Evolutionary conservation across 2,888 invertebrate genomes (phyloP), one percentile per base, ranked within the genome.

Genomic region (Agrotis ipsilon): DNA sequence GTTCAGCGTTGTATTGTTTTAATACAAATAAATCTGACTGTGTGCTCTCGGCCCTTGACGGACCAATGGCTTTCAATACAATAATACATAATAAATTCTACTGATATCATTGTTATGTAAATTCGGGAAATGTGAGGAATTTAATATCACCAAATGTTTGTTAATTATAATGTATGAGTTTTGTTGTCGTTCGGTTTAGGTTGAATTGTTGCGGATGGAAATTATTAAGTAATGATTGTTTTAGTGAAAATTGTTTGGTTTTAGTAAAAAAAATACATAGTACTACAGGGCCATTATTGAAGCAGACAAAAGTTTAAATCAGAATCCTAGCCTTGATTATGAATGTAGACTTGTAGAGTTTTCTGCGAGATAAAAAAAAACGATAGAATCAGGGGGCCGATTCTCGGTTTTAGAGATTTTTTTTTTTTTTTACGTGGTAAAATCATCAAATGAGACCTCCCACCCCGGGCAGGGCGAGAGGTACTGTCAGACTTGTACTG

Each of bases 1-100:
- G 86, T 84, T 67, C 75, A 32, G 61, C 43, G 55, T 61, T 72
- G 84, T 84, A 82, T 84, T 84, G 86, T 84, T 86, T 82, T 77
- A 78, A 80, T 63, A 76, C 80, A 84, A 84, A 84, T 83, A 80
- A 86, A 84, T 84, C 78, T 43, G 79, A 43, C 61, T 52, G 52
- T 74, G 46, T 60, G 71, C 75, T 59, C 57, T 64, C 64, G 55
- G 63, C 70, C 62, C 60, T 70, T 75, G 74, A 82, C 78, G 82
- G 74, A 73, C 82, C 74, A 78, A 46, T 80, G 82, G 60, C 32
- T 78, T 49, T 63, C 68, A 60, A 75, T 59, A 80, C 78, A 84
- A 74, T 80, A 81, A 81, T 78, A 84, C 82, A 82, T 77, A 77
- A 80, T 82, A 80, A 84, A 84, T 84, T 68, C 39, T 39, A 72